phyloP scores from a whole-genome alignment of 2,113 vertebrate species.

The Strigops habroptila region DNA sequence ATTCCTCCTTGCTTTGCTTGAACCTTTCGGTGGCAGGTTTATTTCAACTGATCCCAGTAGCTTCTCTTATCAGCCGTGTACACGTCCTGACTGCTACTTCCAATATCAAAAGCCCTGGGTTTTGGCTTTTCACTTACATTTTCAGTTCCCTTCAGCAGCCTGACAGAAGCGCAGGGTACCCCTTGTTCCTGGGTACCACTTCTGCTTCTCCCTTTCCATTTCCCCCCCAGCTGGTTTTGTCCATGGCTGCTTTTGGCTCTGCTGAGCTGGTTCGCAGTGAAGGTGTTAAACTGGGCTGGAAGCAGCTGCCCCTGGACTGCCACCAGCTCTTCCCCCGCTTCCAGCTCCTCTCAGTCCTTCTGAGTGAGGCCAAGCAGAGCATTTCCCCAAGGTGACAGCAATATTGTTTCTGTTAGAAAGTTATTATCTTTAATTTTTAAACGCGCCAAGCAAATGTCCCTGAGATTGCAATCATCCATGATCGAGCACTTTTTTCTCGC shows the following conservation, averaged over 20 bases:
- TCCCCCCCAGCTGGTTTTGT: not conserved
- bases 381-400: slow-evolving; percentile 63
- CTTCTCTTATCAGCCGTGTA: not conserved
- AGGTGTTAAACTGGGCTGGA: not conserved
- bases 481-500: slow-evolving; percentile 44
- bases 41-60: not conserved
- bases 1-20: not conserved
- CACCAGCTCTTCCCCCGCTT: not conserved
- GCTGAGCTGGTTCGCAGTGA: not conserved
- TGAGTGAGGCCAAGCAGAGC: slow-evolving; percentile 41
- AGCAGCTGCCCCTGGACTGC: not conserved
- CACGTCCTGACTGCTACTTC: not conserved
- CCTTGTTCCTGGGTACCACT: not conserved
- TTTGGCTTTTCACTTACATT: not conserved
- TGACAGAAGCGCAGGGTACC: rapidly evolving
- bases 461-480: slow-evolving; percentile 57
- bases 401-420: slow-evolving; percentile 61
- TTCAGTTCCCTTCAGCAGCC: no score
- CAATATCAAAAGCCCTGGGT: not conserved
- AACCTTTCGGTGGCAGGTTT: not conserved
- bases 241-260: not conserved
- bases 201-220: not conserved
- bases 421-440: slow-evolving; percentile 64
- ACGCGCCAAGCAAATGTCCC: slow-evolving; percentile 55
- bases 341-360: slow-evolving; percentile 5